Percentiles rank a stretch among this genome's conserved stretches.
Conservation (phyloP, 2,113 vertebrate genomes). For the Elephas maximus region DNA sequence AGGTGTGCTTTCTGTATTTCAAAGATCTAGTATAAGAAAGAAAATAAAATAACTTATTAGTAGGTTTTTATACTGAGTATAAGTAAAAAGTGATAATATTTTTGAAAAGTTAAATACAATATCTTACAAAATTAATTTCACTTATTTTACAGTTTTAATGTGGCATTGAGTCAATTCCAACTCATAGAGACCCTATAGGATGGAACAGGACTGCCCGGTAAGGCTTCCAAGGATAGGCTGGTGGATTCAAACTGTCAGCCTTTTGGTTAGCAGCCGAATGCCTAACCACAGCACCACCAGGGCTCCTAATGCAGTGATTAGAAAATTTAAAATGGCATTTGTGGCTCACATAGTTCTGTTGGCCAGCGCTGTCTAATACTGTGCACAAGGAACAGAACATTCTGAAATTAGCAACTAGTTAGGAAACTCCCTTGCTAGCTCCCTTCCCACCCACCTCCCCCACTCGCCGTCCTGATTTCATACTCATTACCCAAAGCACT, state of each 20-base stretch:
- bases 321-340: neutral
- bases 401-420: neutral
- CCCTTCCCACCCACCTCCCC: neutral
- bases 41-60: neutral
- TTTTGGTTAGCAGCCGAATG: too few species aligned
- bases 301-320: neutral
- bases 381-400: neutral
- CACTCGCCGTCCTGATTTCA: neutral
- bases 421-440: neutral
- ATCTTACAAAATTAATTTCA: neutral
- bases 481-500: neutral
- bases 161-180: too few species aligned
- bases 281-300: too few species aligned
- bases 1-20: neutral
- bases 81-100: neutral
- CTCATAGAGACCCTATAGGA: too few species aligned
- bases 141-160: slow-evolving; percentile 30
- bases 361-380: neutral
- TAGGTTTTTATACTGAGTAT: neutral
- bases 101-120: neutral
- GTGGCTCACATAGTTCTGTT: neutral
- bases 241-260: too few species aligned
- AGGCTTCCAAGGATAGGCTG: too few species aligned
- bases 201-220: too few species aligned
- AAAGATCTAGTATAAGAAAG: neutral